Conservation (phyloP, 2,888 invertebrate species). For the Chaetogeoica ovagalla region DNA sequence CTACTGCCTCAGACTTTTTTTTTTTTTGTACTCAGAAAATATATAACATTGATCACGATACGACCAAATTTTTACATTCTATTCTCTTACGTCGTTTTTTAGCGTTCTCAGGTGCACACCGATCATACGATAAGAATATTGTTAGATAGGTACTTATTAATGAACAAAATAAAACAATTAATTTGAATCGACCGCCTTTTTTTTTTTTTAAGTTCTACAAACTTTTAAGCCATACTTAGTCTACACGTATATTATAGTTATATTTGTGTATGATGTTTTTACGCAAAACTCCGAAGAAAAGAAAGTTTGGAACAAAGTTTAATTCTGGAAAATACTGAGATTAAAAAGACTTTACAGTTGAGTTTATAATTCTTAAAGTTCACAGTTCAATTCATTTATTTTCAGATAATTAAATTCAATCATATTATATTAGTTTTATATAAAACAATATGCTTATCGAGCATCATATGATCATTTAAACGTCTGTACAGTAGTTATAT, state of each 20-base stretch:
- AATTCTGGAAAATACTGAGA: constrained; percentile 26
- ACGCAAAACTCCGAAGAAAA: background rate
- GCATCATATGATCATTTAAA: background rate
- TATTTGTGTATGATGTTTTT: constrained; percentile 17
- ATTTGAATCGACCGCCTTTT: background rate
- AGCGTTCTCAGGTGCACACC: no score
- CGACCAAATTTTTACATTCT: no score
- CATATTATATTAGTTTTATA: background rate
- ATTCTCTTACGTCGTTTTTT: no score
- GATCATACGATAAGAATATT: no score
- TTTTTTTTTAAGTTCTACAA: background rate
- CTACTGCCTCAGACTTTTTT: no score
- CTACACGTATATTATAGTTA: background rate
- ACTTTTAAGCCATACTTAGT: constrained; percentile 4
- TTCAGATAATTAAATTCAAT: constrained; percentile 21
- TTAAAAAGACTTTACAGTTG: constrained; percentile 31
- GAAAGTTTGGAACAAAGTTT: constrained; percentile 15
- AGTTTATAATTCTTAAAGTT: constrained; percentile 23
- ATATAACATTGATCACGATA: no score
- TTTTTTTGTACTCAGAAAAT: no score
- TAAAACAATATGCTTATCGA: background rate
- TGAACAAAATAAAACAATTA: no score
- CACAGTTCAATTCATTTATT: constrained; percentile 1
- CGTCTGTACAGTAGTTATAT: background rate
- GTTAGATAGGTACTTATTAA: no score